Conservation (phyloP, 2,888 invertebrate species). For the Troides helena region DNA sequence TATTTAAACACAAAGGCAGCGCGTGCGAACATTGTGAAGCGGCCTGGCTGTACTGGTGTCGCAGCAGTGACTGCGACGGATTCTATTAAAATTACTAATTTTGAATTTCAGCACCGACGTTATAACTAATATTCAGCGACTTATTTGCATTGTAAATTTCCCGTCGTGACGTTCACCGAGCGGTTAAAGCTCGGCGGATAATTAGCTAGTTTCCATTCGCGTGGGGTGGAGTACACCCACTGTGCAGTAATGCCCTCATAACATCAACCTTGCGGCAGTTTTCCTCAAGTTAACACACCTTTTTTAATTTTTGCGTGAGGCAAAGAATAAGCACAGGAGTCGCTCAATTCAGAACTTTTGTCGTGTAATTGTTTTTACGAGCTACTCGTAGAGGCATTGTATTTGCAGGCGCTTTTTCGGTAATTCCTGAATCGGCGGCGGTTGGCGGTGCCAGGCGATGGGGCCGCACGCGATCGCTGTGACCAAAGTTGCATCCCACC, state of each 20-base stretch:
- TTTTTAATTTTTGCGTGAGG: constrained; percentile 43
- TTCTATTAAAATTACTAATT: constrained; percentile 78
- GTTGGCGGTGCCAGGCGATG: constrained; percentile 79
- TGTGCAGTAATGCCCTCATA: constrained; percentile 61
- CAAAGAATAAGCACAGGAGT: constrained; percentile 31
- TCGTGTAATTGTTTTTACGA: constrained; percentile 30
- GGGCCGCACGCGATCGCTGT: constrained; percentile 67
- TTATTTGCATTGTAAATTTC: constrained; percentile 79
- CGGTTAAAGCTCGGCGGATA: constrained; percentile 74
- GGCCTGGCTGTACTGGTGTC: constrained; percentile 71
- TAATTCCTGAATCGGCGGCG: constrained; percentile 62
- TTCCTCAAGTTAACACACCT: constrained; percentile 40
- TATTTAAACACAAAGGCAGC: constrained; percentile 47
- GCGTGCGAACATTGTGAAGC: constrained; percentile 60
- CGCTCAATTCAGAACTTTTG: constrained; percentile 33
- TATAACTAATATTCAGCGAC: constrained; percentile 76
- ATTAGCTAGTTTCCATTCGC: constrained; percentile 79
- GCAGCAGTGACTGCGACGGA: constrained; percentile 73
- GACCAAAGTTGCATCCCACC: constrained; percentile 58
- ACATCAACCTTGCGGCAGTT: constrained; percentile 52
- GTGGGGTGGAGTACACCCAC: constrained; percentile 52
- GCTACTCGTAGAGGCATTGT: constrained; percentile 40
- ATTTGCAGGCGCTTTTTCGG: constrained; percentile 67
- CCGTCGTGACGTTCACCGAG: constrained; percentile 69
- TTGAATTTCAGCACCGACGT: constrained; percentile 75